Evolutionary conservation across 2,888 invertebrate species (phyloP), one percentile per base, ranked within the genome.

Genomic region (Chouioia cunea): DNA sequence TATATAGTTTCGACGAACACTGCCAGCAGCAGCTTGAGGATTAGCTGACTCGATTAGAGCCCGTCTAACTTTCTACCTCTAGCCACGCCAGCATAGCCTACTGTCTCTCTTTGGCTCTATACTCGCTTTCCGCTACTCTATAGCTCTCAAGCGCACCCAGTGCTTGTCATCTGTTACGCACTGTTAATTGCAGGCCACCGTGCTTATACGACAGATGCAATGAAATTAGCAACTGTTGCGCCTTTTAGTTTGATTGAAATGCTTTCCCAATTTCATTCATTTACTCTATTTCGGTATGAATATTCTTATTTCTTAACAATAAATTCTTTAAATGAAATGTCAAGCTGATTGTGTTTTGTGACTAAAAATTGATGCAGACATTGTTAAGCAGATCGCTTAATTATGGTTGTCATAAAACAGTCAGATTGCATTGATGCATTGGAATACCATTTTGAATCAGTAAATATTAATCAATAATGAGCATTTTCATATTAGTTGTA

Each of bases 41-140:
- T 74, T 71, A 73, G 74, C 67, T 68, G 70, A 76, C 74, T 76
- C 73, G 77, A 77, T 77, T 76, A 77, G 73, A 68, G 56, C 67
- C 43, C 46, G 43, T 22, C 63, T 60, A 71, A 71, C 66, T 71
- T 71, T 60, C 46, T 46, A 43, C 48, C 57, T 65, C 64, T 46
- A 27, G 8, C 43, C 22, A 22, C 36, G 36, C 36, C 12, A 36
- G 36, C 36, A 12, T 36, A 36, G 8, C 47, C 47, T 54, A 54
- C 15, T 1, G 43, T 15, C 44, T 53, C 53, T 53, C 46, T 15
- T 12, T 53, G 44, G 22, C 53, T 18, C 63, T 53, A 20, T 18
- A n/a, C 60, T 58, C 3, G 22, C 47, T n/a, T 16, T 27, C 47
- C 22, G 52, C 3, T n/a, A 43, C 10, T 1, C 50, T n/a, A 57